phyloP scores from a whole-genome alignment of 2,888 invertebrate genomes.

The Stratiomys singularior region DNA sequence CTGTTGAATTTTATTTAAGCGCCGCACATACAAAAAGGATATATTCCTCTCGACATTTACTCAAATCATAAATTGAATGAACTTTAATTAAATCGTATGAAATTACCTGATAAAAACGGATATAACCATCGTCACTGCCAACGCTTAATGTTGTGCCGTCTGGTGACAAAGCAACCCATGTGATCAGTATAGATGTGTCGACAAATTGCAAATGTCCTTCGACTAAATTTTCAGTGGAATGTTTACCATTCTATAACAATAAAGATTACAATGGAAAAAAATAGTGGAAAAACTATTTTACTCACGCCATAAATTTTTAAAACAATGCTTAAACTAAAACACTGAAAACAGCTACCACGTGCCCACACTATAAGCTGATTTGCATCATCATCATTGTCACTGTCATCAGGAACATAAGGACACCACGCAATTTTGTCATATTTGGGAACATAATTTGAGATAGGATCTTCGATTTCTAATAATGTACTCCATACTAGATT shows the following conservation, averaged over 20 bases:
- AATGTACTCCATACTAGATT: constrained; percentile 69
- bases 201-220: constrained; percentile 61
- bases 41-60: too few relatives aligned
- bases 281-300: too few relatives aligned
- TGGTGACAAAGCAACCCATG: constrained; percentile 90
- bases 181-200: constrained; percentile 73
- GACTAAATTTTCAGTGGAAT: constrained; percentile 58
- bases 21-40: too few relatives aligned
- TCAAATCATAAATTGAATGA: too few relatives aligned
- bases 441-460: constrained; percentile 65
- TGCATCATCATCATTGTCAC: constrained; percentile 71
- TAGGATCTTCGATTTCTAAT: constrained; percentile 65
- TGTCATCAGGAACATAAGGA: constrained; percentile 81
- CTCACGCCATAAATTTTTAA: constrained; percentile 61
- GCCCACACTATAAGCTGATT: constrained; percentile 84
- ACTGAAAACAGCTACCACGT: constrained; percentile 72
- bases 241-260: constrained; percentile 59
- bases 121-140: constrained; percentile 86
- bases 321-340: constrained; percentile 62
- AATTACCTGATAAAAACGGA: constrained; percentile 88
- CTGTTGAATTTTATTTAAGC: too few relatives aligned
- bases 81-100: neutral
- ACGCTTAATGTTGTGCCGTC: constrained; percentile 95
- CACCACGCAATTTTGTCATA: constrained; percentile 90
- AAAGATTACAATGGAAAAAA: neutral